Evolutionary conservation across 1,140 invertebrate genomes (phyloP).

Genomic region (Chlorops oryzae): DNA sequence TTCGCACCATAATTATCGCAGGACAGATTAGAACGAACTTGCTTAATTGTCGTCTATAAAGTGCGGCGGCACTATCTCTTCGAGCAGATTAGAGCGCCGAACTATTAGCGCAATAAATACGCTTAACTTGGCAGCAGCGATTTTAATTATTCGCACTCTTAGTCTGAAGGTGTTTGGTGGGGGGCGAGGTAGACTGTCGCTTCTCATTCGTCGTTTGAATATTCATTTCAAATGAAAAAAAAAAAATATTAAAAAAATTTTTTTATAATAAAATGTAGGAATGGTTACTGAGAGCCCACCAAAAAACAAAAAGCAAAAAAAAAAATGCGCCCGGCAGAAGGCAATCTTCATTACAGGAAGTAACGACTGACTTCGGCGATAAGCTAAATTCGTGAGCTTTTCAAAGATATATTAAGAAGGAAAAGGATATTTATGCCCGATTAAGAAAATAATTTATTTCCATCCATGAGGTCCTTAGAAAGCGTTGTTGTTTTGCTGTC

Average conservation of each 20-base stretch:
- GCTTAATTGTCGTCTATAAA: conserved; percentile 10
- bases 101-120: conserved; percentile 11
- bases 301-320: background rate
- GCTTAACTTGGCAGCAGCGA: background rate
- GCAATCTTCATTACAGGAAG: no score
- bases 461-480: no score
- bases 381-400: no score
- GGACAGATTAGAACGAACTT: background rate
- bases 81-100: conserved; percentile 7
- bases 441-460: no score
- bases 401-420: no score
- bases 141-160: no score
- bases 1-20: background rate
- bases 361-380: no score
- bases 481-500: no score
- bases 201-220: conserved; percentile 12
- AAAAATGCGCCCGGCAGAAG: no score
- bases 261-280: conserved; percentile 6
- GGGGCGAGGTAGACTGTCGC: no score
- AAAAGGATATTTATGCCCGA: no score
- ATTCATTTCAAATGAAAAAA: conserved; percentile 8
- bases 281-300: background rate
- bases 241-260: background rate
- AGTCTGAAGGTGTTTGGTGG: no score
- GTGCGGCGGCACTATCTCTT: background rate